Evolutionary conservation across 2,888 invertebrate genomes (phyloP), one percentile per base, ranked within the genome.

Genomic region (Erebia aethiops): DNA sequence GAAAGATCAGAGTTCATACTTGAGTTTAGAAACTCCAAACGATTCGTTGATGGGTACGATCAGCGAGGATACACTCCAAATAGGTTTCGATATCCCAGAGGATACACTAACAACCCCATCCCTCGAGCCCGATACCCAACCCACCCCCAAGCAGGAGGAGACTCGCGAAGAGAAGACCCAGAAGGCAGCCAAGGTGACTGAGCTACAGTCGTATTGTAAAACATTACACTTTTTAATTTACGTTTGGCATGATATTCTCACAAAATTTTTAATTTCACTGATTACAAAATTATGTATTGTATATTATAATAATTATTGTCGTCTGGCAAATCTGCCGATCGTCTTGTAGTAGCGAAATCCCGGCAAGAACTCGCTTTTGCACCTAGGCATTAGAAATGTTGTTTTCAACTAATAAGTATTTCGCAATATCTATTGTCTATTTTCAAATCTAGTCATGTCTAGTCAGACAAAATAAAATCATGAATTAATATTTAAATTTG

Each of bases 1-100:
- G 97, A 95, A 95, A 84, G 97, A 96, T 84, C 95, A 96, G 84
- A 97, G 96, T 83, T 97, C 97, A 65, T 97, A 97, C 82, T 90
- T 97, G 80, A 94, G 95, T 80, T 84, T 94, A 81, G 95, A 96
- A 86, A 91, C 93, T 71, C 87, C 92, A 51, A 79, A 78, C 26
- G 84, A 87, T 77, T 84, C 84, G 69, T 77, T 84, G 69, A 76
- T 76, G 72, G 81, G 80, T 71, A 67, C 77, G 71, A 68, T 77
- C 46, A 79, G 77, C 71, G 84, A 84, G 73, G 81, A 82, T 26
- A 78, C 80, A 21, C 78, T 80, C 70, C 80, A 76, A 14, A 46
- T 84, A 80, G 80, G 77, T 70, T 71, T 79, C 79, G 83, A 85
- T 79, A 78, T 82, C 82, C 87, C 84, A 84, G 92, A 93, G 92